Conservation (phyloP, 2,113 vertebrate genomes). For the Phalacrocorax brasilianus region DNA sequence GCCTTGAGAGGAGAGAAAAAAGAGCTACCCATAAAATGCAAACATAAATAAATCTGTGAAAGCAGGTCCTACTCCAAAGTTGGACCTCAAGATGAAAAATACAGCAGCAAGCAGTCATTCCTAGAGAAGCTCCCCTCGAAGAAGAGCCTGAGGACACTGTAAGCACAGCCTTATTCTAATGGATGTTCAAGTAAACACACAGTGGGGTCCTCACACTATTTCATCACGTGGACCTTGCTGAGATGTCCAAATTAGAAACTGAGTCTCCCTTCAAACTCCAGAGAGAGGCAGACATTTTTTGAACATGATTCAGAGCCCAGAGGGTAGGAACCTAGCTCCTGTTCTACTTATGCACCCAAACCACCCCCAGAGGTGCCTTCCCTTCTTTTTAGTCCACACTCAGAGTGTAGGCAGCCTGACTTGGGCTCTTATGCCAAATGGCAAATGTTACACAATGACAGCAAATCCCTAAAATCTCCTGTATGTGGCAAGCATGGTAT, state of each 20-base stretch:
- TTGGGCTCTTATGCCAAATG: not conserved
- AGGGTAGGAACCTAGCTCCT: slow-evolving; percentile 46
- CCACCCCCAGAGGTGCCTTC: slow-evolving; percentile 26
- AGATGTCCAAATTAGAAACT: slow-evolving; percentile 24
- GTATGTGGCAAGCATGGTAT: not conserved
- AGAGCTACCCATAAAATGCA: not conserved
- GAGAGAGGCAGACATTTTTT: not conserved
- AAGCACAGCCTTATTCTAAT: not conserved
- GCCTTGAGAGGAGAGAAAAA: not conserved
- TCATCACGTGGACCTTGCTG: not conserved
- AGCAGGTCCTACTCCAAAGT: not conserved
- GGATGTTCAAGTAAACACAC: not conserved
- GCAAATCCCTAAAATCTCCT: not conserved
- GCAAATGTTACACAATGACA: slow-evolving; percentile 10
- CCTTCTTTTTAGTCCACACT: not conserved
- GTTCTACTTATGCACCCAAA: slow-evolving; percentile 60
- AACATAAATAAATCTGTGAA: not conserved
- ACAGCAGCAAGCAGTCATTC: not conserved
- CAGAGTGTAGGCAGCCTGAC: not conserved
- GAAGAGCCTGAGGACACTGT: not conserved
- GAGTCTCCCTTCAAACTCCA: slow-evolving; percentile 17
- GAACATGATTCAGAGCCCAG: slow-evolving; percentile 44
- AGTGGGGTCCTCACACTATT: slow-evolving; percentile 23
- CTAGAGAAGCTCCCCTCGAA: not conserved
- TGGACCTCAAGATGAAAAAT: not conserved